Conservation (phyloP, 2,888 invertebrate genomes). For the Morpho achilles region DNA sequence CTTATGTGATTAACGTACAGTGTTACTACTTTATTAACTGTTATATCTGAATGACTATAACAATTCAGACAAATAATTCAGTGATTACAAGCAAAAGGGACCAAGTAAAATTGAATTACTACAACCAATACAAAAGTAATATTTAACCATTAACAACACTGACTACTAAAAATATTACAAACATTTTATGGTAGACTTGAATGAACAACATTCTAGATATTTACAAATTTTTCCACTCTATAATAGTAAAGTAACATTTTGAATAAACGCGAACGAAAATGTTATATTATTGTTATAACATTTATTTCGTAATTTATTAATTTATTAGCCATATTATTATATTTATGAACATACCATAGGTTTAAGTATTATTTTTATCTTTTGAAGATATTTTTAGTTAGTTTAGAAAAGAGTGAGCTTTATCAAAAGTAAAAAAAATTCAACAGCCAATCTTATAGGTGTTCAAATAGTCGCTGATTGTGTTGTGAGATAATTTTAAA, state of each 20-base stretch:
- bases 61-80: conserved; percentile 49
- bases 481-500: conserved; percentile 56
- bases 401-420: conserved; percentile 76
- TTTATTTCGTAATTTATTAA: conserved; percentile 60
- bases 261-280: conserved; percentile 30
- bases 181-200: conserved; percentile 21
- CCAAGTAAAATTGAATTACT: conserved; percentile 67
- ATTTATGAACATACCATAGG: conserved; percentile 79
- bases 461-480: conserved; percentile 33
- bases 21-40: conserved; percentile 48
- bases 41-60: conserved; percentile 48
- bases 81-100: conserved; percentile 77
- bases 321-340: conserved; percentile 75
- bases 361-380: conserved; percentile 73
- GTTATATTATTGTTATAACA: conserved; percentile 52
- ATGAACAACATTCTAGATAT: conserved; percentile 58
- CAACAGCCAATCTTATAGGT: conserved; percentile 57
- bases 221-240: conserved; percentile 39
- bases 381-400: conserved; percentile 68
- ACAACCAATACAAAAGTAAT: conserved; percentile 47
- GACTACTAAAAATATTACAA: conserved; percentile 42
- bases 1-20: conserved; percentile 57
- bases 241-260: conserved; percentile 46
- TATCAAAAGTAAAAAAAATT: conserved; percentile 39
- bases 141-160: conserved; percentile 64